Percentiles rank a stretch among this genome's conserved stretches.
These are phyloP conservation scores for Trilocha varians DNA, from an alignment of 2,888 invertebrate species.

Conservation along the genomic window DNA sequence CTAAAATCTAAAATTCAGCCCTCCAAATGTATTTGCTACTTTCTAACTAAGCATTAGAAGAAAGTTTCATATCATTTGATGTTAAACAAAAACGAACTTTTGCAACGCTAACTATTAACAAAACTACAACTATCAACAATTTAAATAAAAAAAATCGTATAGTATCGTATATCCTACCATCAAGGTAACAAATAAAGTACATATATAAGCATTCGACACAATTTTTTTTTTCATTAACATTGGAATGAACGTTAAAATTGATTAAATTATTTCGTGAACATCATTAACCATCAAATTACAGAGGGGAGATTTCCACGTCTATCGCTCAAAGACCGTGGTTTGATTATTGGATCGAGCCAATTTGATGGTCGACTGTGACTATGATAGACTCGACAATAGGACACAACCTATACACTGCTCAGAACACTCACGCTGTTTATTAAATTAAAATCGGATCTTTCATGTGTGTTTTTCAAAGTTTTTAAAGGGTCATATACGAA, in stretches of 20 bases:
- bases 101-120: too few species aligned
- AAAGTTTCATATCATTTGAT: too few species aligned
- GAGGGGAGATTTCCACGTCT: conserved; percentile 2
- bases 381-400: conserved; percentile 1
- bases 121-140: too few species aligned
- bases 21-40: too few species aligned
- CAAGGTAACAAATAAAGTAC: too few species aligned
- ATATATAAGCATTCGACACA: not conserved
- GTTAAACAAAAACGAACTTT: too few species aligned
- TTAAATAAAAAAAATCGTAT: too few species aligned
- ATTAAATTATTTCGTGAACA: not conserved
- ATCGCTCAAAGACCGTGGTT: conserved; percentile 5
- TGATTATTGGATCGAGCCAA: conserved; percentile 10
- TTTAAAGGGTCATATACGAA: too few species aligned
- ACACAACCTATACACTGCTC: conserved; percentile 1
- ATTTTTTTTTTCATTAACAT: not conserved
- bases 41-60: too few species aligned
- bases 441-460: not conserved
- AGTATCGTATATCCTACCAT: too few species aligned
- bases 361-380: conserved; percentile 10
- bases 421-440: not conserved
- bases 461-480: too few species aligned
- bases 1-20: too few species aligned
- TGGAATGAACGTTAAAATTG: not conserved
- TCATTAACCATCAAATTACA: conserved; percentile 8